Percentiles rank a stretch among this genome's conserved stretches.
phyloP scores from a whole-genome alignment of 1,140 invertebrate species.

The Solenopsis invicta region DNA sequence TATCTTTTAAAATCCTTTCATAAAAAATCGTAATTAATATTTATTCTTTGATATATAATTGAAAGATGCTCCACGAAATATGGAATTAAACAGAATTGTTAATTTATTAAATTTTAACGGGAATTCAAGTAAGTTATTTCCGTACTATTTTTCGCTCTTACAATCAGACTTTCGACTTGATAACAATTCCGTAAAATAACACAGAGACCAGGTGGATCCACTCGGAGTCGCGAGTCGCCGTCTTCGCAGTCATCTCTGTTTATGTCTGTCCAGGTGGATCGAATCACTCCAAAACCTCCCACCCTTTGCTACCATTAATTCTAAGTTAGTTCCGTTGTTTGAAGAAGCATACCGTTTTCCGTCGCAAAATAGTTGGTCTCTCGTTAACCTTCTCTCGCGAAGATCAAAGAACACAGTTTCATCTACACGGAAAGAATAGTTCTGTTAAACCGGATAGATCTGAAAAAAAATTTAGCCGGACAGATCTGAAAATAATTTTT shows the following conservation, averaged over 20 bases:
- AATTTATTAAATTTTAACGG: neutral
- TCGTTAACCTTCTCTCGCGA: neutral
- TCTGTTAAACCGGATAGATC: too few relatives aligned
- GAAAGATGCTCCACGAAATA: neutral
- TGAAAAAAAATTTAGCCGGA: too few relatives aligned
- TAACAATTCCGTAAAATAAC: constrained; percentile 68
- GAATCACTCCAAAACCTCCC: constrained; percentile 77
- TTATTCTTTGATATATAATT: neutral
- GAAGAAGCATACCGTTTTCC: constrained; percentile 57
- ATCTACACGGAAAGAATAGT: neutral
- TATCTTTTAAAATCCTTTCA: neutral
- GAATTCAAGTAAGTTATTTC: neutral
- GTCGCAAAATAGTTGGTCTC: constrained; percentile 13
- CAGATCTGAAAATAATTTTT: too few relatives aligned
- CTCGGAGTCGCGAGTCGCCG: constrained; percentile 75
- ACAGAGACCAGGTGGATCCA: constrained; percentile 81
- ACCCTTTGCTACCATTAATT: constrained; percentile 75
- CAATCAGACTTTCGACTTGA: constrained; percentile 66
- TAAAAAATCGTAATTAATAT: neutral
- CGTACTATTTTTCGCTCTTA: constrained; percentile 8
- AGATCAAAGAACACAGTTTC: constrained; percentile 27
- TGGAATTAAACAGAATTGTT: neutral
- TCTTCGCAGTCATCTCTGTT: constrained; percentile 79
- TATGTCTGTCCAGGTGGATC: constrained; percentile 83
- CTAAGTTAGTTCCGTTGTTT: constrained; percentile 75